Evolutionary conservation across 2,797 vertebrate genomes (phyloP).

Genomic region (Acanthis flammea): DNA sequence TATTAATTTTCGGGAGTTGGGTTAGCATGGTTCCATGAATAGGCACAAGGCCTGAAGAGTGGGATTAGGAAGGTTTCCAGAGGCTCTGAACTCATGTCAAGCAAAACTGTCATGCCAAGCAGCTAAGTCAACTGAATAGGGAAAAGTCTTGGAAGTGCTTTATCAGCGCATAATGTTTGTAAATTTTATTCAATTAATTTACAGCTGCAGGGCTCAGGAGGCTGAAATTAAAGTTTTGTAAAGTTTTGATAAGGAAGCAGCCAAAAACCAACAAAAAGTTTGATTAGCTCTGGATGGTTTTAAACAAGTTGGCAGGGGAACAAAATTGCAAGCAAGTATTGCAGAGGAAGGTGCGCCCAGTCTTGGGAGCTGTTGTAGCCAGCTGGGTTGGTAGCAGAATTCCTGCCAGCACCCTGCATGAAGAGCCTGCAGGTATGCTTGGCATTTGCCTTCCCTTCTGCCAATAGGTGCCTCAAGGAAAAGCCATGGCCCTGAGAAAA

Average conservation of each 20-base stretch:
- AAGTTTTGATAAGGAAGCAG: conserved; percentile 70
- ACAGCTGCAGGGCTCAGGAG: conserved; percentile 71
- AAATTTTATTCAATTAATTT: conserved; percentile 80
- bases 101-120: conserved; percentile 66
- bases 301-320: conserved; percentile 44
- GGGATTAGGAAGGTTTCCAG: conserved; percentile 77
- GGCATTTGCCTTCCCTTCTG: not conserved
- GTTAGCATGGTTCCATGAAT: conserved; percentile 68
- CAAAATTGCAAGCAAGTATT: not conserved
- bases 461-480: not conserved
- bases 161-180: conserved; percentile 72
- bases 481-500: not conserved
- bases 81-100: conserved; percentile 71
- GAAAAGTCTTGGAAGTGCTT: conserved; percentile 59
- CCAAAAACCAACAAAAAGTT: conserved; percentile 62
- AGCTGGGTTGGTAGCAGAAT: not conserved
- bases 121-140: conserved; percentile 60
- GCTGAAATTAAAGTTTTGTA: conserved; percentile 73
- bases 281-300: conserved; percentile 50
- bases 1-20: conserved; percentile 70
- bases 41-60: conserved; percentile 69
- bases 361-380: not conserved
- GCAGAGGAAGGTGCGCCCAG: not conserved
- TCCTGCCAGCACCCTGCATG: not conserved
- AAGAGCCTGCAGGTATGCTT: not conserved